Percentiles rank a stretch among this genome's conserved stretches.
Conservation (phyloP, 2,888 invertebrate genomes). For the Dendrolimus pini region DNA sequence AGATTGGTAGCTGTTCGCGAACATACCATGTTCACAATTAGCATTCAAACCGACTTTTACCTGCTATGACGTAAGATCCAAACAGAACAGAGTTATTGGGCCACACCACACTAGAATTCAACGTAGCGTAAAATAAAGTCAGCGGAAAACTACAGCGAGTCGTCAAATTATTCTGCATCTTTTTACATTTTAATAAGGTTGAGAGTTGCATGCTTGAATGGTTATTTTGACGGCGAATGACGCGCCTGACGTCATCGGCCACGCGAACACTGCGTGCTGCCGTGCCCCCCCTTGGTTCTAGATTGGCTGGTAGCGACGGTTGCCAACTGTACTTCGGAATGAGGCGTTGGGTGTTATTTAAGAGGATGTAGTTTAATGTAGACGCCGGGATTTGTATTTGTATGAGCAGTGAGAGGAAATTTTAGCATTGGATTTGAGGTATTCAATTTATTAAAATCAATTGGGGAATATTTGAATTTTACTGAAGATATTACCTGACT, state of each 20-base stretch:
- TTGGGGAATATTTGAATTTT: no score
- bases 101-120: neutral
- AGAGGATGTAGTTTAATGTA: neutral
- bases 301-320: neutral
- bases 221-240: conserved; percentile 43
- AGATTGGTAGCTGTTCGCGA: neutral
- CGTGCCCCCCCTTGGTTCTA: neutral
- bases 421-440: no score
- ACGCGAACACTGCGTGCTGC: conserved; percentile 45
- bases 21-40: neutral
- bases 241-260: conserved; percentile 55
- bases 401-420: no score
- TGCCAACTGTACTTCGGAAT: neutral
- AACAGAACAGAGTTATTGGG: neutral
- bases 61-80: neutral
- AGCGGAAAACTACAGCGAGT: conserved; percentile 25
- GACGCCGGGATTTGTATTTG: no score
- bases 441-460: no score
- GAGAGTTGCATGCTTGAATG: conserved; percentile 13
- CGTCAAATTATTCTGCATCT: conserved; percentile 7
- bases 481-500: no score
- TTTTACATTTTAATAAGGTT: neutral
- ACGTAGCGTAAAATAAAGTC: conserved; percentile 36
- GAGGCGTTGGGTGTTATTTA: neutral
- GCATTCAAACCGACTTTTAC: neutral